These are phyloP conservation scores for Muricea muricata DNA, from an alignment of 92 coral and sea anemone genomes.

Conservation along the genomic window DNA sequence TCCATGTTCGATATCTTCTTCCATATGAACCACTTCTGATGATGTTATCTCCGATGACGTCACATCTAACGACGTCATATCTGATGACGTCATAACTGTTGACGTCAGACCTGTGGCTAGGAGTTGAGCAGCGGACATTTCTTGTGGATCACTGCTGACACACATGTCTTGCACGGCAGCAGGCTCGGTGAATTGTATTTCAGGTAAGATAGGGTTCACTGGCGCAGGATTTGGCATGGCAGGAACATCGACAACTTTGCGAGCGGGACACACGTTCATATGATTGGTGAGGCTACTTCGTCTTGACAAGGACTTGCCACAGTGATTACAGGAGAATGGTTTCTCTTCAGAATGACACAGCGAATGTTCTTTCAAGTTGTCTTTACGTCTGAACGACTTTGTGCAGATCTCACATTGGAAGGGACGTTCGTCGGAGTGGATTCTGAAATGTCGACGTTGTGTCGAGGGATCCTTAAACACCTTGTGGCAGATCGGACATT, in stretches of 20 bases:
- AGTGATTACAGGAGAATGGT: constrained; percentile 26
- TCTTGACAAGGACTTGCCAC: constrained; percentile 35
- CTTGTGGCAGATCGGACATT: constrained; percentile 34
- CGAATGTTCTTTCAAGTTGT: constrained; percentile 40
- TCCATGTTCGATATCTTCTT: background rate
- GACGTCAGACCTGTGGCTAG: background rate
- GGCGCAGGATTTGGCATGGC: background rate
- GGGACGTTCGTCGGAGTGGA: constrained; percentile 45
- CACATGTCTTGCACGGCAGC: background rate
- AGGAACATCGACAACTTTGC: background rate
- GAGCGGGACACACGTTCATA: constrained; percentile 23
- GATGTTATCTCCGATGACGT: background rate
- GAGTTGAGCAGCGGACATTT: constrained; percentile 3
- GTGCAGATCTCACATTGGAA: constrained; percentile 27
- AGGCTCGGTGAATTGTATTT: constrained; percentile 5
- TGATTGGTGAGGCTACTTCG: constrained; percentile 44
- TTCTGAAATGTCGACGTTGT: constrained; percentile 32
- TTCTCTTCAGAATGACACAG: constrained; percentile 40
- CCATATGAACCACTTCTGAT: constrained; percentile 14
- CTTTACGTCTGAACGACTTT: constrained; percentile 50
- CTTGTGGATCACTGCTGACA: constrained; percentile 12
- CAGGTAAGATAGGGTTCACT: constrained; percentile 13
- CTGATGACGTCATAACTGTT: background rate
- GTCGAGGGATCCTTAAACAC: constrained; percentile 39
- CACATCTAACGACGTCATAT: constrained; percentile 14